Base-by-base conservation (phyloP, 2,113 vertebrate genomes). In the Psettodes erumei region DNA sequence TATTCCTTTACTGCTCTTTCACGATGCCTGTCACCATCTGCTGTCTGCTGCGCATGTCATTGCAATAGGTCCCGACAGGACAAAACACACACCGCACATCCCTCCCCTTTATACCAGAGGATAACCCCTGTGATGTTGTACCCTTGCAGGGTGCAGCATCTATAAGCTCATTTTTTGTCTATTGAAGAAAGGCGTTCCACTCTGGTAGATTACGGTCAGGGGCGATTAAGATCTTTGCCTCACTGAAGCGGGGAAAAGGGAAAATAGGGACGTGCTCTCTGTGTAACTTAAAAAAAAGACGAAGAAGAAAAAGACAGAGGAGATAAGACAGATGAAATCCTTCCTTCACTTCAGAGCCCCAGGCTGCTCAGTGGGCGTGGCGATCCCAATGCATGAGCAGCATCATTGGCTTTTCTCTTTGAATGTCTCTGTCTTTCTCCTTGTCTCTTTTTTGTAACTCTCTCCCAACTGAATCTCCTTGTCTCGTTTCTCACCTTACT, bases 181-280 rank as follows among this genome's bases (percentile, higher is more conserved):
- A 85, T 86, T 89, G 85, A 90, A 91, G 83, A 86, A 90, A 89
- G 86, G 85, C 54, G 82, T 90, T 90, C 86, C 84, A 84, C 82
- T 87, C 90, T 82, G 87, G 60, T 87, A 92, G 86, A 93, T 93
- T 92, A 93, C 84, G 71, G 80, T 91, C 91, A 91, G 87, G 59
- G 82, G 71, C 78, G 88, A 93, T 92, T 92, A 91, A 88, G 84
- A 94, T 93, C 85, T 93, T 87, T 92, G 82, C 90, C 90, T 91
- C 86, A 77, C 66, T 88, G 77, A 81, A 81, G 87, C 86, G 75
- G 79, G 38, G 61, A 71, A 81, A 82, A 56, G 51, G 45, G 69
- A 73, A 75, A 63, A 73, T n/a, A 75, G 42, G 79, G 82, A 88
- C 73, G 68, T 89, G 86, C 87, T 90, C 86, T 90, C 84, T 89